Evolutionary conservation across 1,140 invertebrate genomes (phyloP).

Genomic region (Prorops nasuta): DNA sequence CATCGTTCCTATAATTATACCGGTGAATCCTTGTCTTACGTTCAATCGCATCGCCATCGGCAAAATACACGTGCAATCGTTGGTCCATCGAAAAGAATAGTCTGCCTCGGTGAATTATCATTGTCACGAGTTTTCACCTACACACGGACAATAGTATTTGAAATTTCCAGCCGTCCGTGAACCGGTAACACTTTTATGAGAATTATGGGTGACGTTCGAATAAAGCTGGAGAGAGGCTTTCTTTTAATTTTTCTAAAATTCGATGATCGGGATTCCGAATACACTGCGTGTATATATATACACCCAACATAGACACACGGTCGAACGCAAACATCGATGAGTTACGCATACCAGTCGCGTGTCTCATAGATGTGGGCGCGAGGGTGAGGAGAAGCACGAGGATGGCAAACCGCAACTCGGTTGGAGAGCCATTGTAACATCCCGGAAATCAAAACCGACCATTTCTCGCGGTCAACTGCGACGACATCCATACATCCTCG

Average conservation of each 20-base stretch:
- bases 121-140: constrained; percentile 31
- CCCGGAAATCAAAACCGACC: constrained; percentile 35
- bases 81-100: too few relatives aligned
- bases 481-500: not conserved
- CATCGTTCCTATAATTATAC: too few relatives aligned
- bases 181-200: constrained; percentile 19
- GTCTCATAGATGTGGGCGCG: constrained; percentile 5
- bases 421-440: constrained; percentile 23
- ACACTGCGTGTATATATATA: too few relatives aligned
- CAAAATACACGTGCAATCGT: too few relatives aligned
- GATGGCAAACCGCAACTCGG: constrained; percentile 32
- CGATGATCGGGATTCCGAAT: too few relatives aligned
- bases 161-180: not conserved
- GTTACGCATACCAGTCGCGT: not conserved
- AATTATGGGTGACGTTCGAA: too few relatives aligned
- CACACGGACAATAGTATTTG: constrained; percentile 18
- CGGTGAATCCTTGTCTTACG: too few relatives aligned
- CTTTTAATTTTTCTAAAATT: constrained; percentile 38
- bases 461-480: constrained; percentile 26
- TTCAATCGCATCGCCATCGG: too few relatives aligned
- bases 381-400: constrained; percentile 18
- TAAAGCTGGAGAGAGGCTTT: too few relatives aligned
- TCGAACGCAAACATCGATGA: too few relatives aligned
- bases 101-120: too few relatives aligned
- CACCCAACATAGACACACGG: too few relatives aligned